phyloP scores from a whole-genome alignment of 2,888 invertebrate genomes.

The Lypha dubia region DNA sequence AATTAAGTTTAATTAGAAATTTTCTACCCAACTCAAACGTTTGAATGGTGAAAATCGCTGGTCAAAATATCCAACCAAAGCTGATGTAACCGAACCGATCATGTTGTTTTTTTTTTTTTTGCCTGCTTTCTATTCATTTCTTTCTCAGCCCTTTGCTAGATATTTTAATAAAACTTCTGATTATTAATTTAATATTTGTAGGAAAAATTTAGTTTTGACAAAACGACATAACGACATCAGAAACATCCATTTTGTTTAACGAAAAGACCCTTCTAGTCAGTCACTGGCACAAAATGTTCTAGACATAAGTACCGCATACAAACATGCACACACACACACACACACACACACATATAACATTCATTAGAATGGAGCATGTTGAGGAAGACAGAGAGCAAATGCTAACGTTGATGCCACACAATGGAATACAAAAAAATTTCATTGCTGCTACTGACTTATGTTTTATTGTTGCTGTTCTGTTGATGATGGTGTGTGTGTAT shows the following conservation, averaged over 20 bases:
- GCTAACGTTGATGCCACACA: conserved; percentile 65
- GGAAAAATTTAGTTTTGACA: conserved; percentile 43
- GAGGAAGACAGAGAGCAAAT: conserved; percentile 64
- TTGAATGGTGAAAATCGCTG: too few species aligned
- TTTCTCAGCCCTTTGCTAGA: not conserved
- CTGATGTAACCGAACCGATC: too few species aligned
- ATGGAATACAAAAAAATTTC: conserved; percentile 45
- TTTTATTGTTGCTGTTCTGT: conserved; percentile 65
- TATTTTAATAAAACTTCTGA: conserved; percentile 37
- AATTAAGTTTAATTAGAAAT: too few species aligned
- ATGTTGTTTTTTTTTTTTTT: not conserved
- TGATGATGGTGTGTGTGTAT: conserved; percentile 42
- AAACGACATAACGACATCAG: conserved; percentile 28
- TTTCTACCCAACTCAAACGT: too few species aligned
- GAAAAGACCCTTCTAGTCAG: conserved; percentile 45
- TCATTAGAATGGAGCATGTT: conserved; percentile 61
- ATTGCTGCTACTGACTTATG: conserved; percentile 65
- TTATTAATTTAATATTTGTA: conserved; percentile 42
- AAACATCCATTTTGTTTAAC: conserved; percentile 45
- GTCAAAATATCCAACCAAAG: too few species aligned
- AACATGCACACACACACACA: not conserved
- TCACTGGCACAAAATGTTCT: conserved; percentile 51
- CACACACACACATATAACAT: conserved; percentile 12
- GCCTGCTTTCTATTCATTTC: not conserved
- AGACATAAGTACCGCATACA: conserved; percentile 19